Evolutionary conservation across 2,113 vertebrate genomes (phyloP).

Genomic region (Chitala chitala): DNA sequence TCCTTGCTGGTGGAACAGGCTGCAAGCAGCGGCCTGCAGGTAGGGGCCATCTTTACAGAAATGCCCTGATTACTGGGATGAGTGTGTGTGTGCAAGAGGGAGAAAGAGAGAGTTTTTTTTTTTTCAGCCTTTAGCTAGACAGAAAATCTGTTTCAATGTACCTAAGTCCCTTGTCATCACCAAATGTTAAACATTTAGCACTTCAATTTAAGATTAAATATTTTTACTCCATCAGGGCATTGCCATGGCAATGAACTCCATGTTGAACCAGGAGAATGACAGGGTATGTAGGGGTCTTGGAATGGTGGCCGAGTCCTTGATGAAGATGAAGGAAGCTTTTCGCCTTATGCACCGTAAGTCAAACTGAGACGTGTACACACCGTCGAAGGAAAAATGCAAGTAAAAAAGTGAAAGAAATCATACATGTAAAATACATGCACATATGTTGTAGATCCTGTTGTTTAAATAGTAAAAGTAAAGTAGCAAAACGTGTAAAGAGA

Average conservation of each 20-base stretch:
- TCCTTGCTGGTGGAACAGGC: slow-evolving; percentile 76
- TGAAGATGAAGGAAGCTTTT: slow-evolving; percentile 58
- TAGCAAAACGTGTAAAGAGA: no score
- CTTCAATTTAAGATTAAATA: background rate
- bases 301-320: slow-evolving; percentile 58
- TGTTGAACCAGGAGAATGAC: slow-evolving; percentile 38
- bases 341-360: slow-evolving; percentile 67
- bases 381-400: no score
- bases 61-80: background rate
- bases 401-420: background rate
- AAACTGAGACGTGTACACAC: background rate
- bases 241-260: slow-evolving; percentile 43
- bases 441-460: no score
- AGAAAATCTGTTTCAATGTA: background rate
- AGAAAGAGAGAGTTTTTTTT: no score
- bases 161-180: no score
- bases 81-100: no score
- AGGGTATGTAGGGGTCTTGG: slow-evolving; percentile 56
- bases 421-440: background rate
- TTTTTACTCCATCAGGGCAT: slow-evolving; percentile 35
- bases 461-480: no score
- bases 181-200: no score
- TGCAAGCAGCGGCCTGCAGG: slow-evolving; percentile 70
- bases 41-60: slow-evolving; percentile 28
- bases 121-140: no score